phyloP scores from a whole-genome alignment of 2,888 invertebrate species.

The Prenolepis imparis region DNA sequence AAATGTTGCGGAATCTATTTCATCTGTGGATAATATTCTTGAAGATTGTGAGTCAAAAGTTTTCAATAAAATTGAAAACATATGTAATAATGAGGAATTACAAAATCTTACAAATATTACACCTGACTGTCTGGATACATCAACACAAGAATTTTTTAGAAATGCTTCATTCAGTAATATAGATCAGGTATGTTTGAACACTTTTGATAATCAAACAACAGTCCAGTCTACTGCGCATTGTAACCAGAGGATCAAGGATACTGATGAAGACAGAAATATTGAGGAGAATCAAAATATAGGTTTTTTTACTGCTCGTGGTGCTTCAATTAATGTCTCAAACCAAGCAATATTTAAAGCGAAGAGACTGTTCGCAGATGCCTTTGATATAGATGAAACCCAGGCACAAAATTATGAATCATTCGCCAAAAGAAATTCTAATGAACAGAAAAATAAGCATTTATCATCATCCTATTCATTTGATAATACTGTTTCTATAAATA shows the following conservation, averaged over 20 bases:
- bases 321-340: constrained; percentile 35
- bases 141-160: constrained; percentile 75
- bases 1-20: not conserved
- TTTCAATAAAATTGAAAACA: not conserved
- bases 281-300: constrained; percentile 19
- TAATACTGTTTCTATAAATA: not conserved
- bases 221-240: not conserved
- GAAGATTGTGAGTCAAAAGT: not conserved
- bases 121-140: constrained; percentile 14
- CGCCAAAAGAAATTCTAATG: constrained; percentile 16
- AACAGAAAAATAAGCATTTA: not conserved
- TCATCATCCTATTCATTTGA: constrained; percentile 12
- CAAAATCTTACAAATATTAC: not conserved
- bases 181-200: constrained; percentile 68
- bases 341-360: constrained; percentile 47
- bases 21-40: not conserved
- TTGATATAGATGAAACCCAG: constrained; percentile 25
- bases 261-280: not conserved
- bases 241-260: not conserved
- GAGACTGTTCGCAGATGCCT: constrained; percentile 30
- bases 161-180: constrained; percentile 74
- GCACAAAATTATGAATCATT: constrained; percentile 12
- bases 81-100: not conserved
- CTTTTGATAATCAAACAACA: constrained; percentile 5
- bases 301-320: constrained; percentile 40